These are phyloP conservation scores for Phenganax marumi DNA, from an alignment of 92 coral and sea anemone species.

Conservation along the genomic window DNA sequence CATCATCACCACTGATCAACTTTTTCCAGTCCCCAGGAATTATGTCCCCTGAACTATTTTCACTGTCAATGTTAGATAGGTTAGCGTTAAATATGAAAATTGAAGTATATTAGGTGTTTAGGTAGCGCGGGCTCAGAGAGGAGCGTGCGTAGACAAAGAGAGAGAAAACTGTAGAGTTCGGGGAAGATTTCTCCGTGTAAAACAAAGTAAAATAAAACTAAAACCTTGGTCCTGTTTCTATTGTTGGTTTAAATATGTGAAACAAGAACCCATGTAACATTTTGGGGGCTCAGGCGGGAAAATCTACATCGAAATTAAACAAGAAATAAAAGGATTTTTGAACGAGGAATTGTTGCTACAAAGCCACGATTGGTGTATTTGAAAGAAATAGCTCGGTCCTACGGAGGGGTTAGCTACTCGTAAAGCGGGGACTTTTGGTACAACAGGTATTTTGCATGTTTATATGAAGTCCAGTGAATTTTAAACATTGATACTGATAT, in stretches of 20 bases:
- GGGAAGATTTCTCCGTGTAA: constrained; percentile 10
- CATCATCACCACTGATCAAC: constrained; percentile 6
- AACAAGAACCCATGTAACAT: constrained; percentile 24
- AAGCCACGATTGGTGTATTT: not conserved
- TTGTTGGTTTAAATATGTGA: too few relatives aligned
- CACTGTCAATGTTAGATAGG: constrained; percentile 13
- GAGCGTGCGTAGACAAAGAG: too few relatives aligned
- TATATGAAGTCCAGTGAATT: not conserved
- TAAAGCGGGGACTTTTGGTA: constrained; percentile 2
- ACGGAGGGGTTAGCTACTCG: not conserved
- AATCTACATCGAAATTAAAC: constrained; percentile 12
- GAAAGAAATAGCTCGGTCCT: not conserved
- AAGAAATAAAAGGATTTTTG: not conserved
- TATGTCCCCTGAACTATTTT: constrained; percentile 33
- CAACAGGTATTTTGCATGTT: not conserved
- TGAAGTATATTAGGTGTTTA: too few relatives aligned
- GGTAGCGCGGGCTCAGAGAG: too few relatives aligned
- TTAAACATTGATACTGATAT: not conserved
- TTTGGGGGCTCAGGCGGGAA: constrained; percentile 32
- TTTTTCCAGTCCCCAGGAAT: constrained; percentile 45
- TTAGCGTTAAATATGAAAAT: not conserved
- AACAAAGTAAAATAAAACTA: too few relatives aligned
- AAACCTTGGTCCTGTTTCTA: too few relatives aligned
- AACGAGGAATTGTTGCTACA: not conserved
- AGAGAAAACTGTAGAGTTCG: too few relatives aligned